These are phyloP conservation scores for Solea solea DNA, from an alignment of 2,113 vertebrate species.

Conservation along the genomic window DNA sequence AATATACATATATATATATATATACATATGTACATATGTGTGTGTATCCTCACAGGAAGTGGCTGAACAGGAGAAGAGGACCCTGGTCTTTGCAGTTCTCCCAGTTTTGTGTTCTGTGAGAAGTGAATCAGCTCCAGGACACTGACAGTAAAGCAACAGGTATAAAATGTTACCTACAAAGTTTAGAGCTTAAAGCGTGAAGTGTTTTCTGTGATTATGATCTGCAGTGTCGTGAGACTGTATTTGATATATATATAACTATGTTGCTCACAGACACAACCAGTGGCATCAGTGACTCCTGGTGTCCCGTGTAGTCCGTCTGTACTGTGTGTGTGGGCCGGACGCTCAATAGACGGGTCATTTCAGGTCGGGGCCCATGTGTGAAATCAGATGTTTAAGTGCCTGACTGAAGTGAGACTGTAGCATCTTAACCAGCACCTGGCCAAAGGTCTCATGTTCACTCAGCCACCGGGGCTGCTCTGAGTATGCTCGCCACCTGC, in stretches of 20 bases:
- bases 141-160: slow-evolving; percentile 60
- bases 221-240: slow-evolving; percentile 7
- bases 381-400: slow-evolving; percentile 82
- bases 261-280: not conserved
- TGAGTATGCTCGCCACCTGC: slow-evolving; percentile 77
- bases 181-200: not conserved
- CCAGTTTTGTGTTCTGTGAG: too few relatives aligned
- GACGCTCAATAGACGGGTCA: slow-evolving; percentile 67
- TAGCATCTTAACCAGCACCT: slow-evolving; percentile 78
- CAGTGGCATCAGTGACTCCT: slow-evolving; percentile 15
- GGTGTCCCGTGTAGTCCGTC: not conserved
- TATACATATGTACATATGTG: slow-evolving; percentile 2
- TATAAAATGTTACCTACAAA: slow-evolving; percentile 18
- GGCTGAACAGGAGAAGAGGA: slow-evolving; percentile 69
- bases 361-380: slow-evolving; percentile 63
- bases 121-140: slow-evolving; percentile 2
- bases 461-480: slow-evolving; percentile 70
- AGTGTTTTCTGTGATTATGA: not conserved
- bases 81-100: slow-evolving; percentile 24
- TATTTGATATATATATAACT: slow-evolving; percentile 5
- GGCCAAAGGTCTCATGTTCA: slow-evolving; percentile 82
- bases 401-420: slow-evolving; percentile 58
- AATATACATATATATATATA: too few relatives aligned
- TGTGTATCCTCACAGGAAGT: slow-evolving; percentile 66
- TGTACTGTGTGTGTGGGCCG: slow-evolving; percentile 24